Percentiles rank a stretch among this genome's conserved stretches.
These are phyloP conservation scores for Ibidorhyncha struthersii DNA, from an alignment of 2,113 vertebrate species.

Conservation along the genomic window DNA sequence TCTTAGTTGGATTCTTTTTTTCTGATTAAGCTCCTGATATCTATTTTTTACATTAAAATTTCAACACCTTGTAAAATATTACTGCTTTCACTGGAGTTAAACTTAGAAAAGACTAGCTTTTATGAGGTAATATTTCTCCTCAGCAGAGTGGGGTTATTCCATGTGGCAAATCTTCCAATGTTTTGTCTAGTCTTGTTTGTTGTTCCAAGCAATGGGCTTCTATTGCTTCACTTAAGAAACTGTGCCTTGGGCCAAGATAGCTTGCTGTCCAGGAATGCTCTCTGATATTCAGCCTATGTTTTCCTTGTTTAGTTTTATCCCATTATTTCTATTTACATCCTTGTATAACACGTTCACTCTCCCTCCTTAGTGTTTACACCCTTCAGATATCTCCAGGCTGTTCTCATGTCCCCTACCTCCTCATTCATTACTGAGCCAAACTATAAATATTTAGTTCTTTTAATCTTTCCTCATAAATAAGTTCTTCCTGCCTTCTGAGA, in stretches of 20 bases:
- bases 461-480: slow-evolving; percentile 61
- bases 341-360: slow-evolving; percentile 18
- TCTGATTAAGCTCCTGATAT: neutral
- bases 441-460: slow-evolving; percentile 59
- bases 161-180: neutral
- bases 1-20: neutral
- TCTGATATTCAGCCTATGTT: neutral
- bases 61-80: neutral
- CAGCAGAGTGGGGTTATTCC: neutral
- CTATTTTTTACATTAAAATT: neutral
- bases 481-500: slow-evolving; percentile 58
- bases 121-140: neutral
- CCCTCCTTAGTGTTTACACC: slow-evolving; percentile 29
- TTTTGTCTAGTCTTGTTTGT: slow-evolving; percentile 22
- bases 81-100: neutral
- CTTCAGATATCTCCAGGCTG: slow-evolving; percentile 25
- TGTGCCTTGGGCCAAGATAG: neutral
- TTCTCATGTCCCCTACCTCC: slow-evolving; percentile 52
- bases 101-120: neutral
- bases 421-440: slow-evolving; percentile 50
- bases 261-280: slow-evolving; percentile 27
- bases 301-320: slow-evolving; percentile 39
- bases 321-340: slow-evolving; percentile 48
- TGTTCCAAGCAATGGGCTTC: neutral
- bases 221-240: neutral